Conservation (phyloP, 2,888 invertebrate genomes). For the Callinectes sapidus region DNA sequence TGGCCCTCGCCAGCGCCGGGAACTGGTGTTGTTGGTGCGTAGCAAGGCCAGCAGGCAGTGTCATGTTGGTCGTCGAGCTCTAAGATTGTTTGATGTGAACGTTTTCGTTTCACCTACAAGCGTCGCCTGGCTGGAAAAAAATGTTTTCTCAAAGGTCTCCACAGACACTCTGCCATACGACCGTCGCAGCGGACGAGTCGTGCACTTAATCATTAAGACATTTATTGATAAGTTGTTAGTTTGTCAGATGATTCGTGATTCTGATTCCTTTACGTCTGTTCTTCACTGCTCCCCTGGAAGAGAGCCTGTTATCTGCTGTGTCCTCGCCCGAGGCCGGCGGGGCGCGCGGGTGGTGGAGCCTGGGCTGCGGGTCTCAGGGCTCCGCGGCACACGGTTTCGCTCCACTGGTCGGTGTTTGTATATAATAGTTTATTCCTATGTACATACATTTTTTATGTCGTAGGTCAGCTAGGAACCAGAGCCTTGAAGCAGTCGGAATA, state of each 20-base stretch:
- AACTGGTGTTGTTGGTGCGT: background rate
- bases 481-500: conserved; percentile 59
- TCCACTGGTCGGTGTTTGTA: conserved; percentile 63
- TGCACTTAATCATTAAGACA: conserved; percentile 3
- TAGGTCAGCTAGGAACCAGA: conserved; percentile 57
- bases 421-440: conserved; percentile 63
- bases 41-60: background rate
- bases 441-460: conserved; percentile 66
- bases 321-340: background rate
- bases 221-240: conserved; percentile 21
- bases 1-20: background rate
- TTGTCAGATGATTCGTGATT: conserved; percentile 13
- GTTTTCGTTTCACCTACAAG: background rate
- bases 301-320: background rate
- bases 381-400: background rate
- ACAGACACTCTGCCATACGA: background rate
- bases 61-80: background rate
- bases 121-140: background rate
- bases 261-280: background rate
- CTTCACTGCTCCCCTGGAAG: conserved; percentile 16
- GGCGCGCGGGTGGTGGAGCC: background rate
- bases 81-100: background rate
- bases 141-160: background rate
- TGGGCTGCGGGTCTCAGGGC: background rate
- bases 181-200: conserved; percentile 21